phyloP scores from a whole-genome alignment of 2,113 vertebrate species.

The Chaetops frenatus region DNA sequence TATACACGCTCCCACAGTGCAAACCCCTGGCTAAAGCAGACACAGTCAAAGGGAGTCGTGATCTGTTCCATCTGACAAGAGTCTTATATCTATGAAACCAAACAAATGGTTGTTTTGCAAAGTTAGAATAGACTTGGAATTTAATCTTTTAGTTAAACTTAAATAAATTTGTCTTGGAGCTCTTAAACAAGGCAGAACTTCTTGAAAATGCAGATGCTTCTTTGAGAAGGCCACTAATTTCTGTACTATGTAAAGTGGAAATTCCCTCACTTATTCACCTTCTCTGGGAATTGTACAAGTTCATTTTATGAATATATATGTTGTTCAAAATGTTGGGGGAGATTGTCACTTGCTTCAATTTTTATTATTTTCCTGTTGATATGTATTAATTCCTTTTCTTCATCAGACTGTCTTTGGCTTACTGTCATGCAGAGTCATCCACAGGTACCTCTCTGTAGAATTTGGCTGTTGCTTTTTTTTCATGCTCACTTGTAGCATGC shows the following conservation, averaged over 20 bases:
- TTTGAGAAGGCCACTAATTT: background rate
- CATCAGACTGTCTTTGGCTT: background rate
- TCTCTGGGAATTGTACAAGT: background rate
- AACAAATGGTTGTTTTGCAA: background rate
- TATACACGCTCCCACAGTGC: background rate
- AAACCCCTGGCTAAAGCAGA: background rate
- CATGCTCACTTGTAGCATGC: background rate
- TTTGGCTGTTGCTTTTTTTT: background rate
- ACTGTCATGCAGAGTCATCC: background rate
- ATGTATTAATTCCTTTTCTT: background rate
- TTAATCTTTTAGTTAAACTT: background rate
- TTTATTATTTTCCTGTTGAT: background rate
- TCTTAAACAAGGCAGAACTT: background rate
- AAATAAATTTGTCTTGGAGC: background rate
- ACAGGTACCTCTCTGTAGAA: background rate
- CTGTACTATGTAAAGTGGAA: background rate
- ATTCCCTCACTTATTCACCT: background rate
- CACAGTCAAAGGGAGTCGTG: background rate
- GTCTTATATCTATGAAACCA: background rate
- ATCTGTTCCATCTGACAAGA: background rate
- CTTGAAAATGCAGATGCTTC: background rate
- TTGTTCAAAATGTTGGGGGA: background rate
- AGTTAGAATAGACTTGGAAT: background rate
- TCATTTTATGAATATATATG: background rate
- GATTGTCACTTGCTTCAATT: background rate